These are phyloP conservation scores for Agrypnia vestita DNA, from an alignment of 1,140 invertebrate genomes.

Conservation along the genomic window DNA sequence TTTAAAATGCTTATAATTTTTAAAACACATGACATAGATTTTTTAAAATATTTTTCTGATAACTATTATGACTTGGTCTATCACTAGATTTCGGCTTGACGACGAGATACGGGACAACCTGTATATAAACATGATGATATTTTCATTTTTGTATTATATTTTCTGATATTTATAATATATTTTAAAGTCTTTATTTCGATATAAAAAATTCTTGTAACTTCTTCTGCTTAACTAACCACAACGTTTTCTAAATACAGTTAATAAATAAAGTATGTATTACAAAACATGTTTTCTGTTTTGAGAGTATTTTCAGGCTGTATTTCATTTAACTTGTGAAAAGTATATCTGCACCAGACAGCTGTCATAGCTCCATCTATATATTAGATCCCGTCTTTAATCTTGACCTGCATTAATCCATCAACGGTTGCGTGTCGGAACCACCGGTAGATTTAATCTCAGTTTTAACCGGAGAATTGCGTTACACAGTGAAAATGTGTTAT, in stretches of 20 bases:
- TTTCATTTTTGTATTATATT: too few relatives aligned
- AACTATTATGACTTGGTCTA: too few relatives aligned
- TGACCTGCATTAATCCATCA: conserved; percentile 44
- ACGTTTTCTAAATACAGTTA: background rate
- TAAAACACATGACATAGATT: too few relatives aligned
- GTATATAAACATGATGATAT: too few relatives aligned
- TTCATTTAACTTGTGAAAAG: background rate
- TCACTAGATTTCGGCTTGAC: too few relatives aligned
- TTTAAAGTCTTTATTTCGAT: too few relatives aligned
- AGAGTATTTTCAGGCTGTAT: background rate
- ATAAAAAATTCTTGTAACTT: background rate
- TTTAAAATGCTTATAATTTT: too few relatives aligned
- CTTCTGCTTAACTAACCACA: background rate
- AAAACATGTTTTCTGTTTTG: background rate
- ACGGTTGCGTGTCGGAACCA: background rate
- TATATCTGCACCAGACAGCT: conserved; percentile 24
- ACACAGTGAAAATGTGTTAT: conserved; percentile 10
- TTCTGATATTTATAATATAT: too few relatives aligned
- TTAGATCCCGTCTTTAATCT: background rate
- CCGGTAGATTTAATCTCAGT: conserved; percentile 15
- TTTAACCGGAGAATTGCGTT: conserved; percentile 24
- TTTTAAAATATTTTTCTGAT: too few relatives aligned
- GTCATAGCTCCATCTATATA: conserved; percentile 27
- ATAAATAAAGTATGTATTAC: background rate
- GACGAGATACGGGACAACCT: too few relatives aligned